Base-by-base conservation (phyloP, 2,888 invertebrate species). In the Vannuccia rotundouncinata region DNA sequence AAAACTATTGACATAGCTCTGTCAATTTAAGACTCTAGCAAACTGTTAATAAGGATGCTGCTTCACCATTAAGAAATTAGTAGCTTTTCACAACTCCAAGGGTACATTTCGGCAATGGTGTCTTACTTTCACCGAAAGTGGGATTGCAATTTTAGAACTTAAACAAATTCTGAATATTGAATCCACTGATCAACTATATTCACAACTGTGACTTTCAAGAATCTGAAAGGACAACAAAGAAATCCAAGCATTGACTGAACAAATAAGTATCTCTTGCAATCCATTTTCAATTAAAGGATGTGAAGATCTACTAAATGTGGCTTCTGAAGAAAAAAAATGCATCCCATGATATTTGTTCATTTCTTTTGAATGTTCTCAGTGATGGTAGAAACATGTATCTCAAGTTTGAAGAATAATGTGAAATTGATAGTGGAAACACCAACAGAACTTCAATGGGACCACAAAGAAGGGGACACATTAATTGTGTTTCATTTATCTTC, bases 21-120 rank as follows among this genome's bases (percentile, higher is more conserved):
- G 75, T 81, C 29, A 79, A 81, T 79, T 31, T 81, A n/a, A 74
- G 74, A n/a, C 81, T 81, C n/a, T 79, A 81, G 45, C 81, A 81
- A 31, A 80, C 81, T 0, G 81, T 81, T 28, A 81, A 81, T 81
- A 73, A 78, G 45, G 45, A 81, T 80, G 75, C 79, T 2, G 81
- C 81, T 1, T 81, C 81, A 17, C 74, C 81, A 31, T 29, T 80
- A 79, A 74, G 74, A 28, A 79, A 29, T 80, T 81, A 27, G 74
- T 80, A 10, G 75, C 31, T 13, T 81, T 81, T 30, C 75, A 60
- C 29, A 59, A 81, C 31, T 81, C 80, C 13, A n/a, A 29, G 28
- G 59, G 22, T 31, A 74, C 81, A 75, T 28, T 81, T 27, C 31
- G 81, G 5, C 29, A 80, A 80, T 81, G 81, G 81, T 74, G 74